phyloP scores from a whole-genome alignment of 2,888 invertebrate species.

The Mythimna albipuncta region DNA sequence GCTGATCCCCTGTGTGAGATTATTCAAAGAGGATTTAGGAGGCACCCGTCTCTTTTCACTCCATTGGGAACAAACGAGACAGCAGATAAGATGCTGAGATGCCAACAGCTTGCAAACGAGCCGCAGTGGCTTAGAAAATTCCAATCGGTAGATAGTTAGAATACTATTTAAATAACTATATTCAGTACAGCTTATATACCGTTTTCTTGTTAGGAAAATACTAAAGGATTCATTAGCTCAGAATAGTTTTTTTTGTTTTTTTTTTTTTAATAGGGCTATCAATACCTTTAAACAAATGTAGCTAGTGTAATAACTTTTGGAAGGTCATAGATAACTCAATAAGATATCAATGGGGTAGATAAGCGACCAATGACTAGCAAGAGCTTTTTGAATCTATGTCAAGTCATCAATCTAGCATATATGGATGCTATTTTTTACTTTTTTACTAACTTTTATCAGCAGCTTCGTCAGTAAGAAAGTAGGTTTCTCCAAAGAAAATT shows the following conservation, averaged over 20 bases:
- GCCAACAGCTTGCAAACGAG: slow-evolving; percentile 22
- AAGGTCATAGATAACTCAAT: background rate
- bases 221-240: background rate
- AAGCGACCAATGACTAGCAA: background rate
- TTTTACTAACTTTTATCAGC: no score
- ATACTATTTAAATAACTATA: slow-evolving; percentile 31
- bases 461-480: no score
- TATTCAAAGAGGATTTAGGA: slow-evolving; percentile 51
- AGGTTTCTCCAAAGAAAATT: no score
- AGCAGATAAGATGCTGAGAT: slow-evolving; percentile 17
- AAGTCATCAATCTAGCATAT: background rate
- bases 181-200: background rate
- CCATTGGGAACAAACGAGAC: slow-evolving; percentile 26
- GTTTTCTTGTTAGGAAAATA: slow-evolving; percentile 4
- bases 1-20: slow-evolving; percentile 45
- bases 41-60: slow-evolving; percentile 29
- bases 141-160: slow-evolving; percentile 34
- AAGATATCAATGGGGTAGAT: background rate
- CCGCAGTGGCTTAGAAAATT: slow-evolving; percentile 38
- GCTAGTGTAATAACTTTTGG: no score
- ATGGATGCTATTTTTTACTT: no score
- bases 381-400: background rate
- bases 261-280: background rate
- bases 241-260: background rate
- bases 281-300: background rate